These are phyloP conservation scores for Cyanoliseus patagonus DNA, from an alignment of 2,113 vertebrate genomes.

Conservation along the genomic window DNA sequence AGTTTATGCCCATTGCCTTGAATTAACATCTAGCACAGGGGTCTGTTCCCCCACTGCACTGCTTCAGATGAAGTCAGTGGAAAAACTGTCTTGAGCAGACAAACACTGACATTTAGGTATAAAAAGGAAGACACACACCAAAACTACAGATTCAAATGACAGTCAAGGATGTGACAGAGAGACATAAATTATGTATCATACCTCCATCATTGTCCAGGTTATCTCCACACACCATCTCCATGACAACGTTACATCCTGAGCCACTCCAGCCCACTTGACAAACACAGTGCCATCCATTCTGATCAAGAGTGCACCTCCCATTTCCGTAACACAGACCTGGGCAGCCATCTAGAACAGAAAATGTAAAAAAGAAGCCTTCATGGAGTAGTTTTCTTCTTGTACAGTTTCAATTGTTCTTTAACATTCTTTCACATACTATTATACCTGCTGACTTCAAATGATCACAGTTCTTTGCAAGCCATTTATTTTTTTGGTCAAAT, in stretches of 20 bases:
- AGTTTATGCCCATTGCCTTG: not conserved
- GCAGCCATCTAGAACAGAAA: conserved; percentile 85
- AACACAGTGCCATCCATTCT: conserved; percentile 97
- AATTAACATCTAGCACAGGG: not conserved
- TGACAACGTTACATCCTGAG: conserved; percentile 91
- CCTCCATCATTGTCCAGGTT: conserved; percentile 96
- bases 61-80: not conserved
- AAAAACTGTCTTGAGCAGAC: not conserved
- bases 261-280: conserved; percentile 98
- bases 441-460: not conserved
- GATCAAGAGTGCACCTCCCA: conserved; percentile 95
- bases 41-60: not conserved
- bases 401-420: not conserved
- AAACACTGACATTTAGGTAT: conserved; percentile 1
- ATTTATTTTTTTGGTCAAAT: not conserved
- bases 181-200: conserved; percentile 64
- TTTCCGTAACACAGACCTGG: conserved; percentile 96
- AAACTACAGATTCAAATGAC: not conserved
- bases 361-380: not conserved
- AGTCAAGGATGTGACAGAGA: not conserved
- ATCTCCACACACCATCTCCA: conserved; percentile 98
- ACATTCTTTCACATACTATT: not conserved
- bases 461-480: not conserved
- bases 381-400: not conserved
- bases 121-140: not conserved